Evolutionary conservation across 2,113 vertebrate species (phyloP).

Genomic region (Gymnogyps californianus): DNA sequence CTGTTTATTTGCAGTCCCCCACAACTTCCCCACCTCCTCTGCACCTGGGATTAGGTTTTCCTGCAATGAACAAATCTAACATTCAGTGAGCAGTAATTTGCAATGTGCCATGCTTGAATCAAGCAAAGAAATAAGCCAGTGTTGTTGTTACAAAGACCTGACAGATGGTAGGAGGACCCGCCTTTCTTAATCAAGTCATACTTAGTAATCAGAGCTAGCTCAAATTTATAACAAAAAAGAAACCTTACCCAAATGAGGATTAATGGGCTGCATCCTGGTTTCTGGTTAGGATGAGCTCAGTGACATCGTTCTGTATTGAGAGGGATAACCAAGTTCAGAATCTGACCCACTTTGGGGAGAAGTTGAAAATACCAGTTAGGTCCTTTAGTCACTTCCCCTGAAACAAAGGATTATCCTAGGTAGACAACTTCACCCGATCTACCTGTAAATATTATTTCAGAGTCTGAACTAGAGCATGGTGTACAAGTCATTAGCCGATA

Average conservation of each 20-base stretch:
- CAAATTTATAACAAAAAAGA: background rate
- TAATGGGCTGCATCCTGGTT: background rate
- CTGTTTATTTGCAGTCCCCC: constrained; percentile 2
- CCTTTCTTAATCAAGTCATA: constrained; percentile 59
- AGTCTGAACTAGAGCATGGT: background rate
- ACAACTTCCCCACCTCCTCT: constrained; percentile 17
- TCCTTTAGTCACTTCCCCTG: background rate
- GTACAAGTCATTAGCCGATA: background rate
- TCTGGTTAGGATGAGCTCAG: background rate
- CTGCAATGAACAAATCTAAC: background rate
- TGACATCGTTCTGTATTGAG: background rate
- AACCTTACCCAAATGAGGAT: background rate
- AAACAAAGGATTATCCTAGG: background rate
- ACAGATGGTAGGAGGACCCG: constrained; percentile 48
- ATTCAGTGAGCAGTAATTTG: constrained; percentile 4
- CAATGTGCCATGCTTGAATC: constrained; percentile 14
- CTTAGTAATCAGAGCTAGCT: constrained; percentile 28
- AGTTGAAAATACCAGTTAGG: background rate
- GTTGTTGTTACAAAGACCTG: constrained; percentile 15
- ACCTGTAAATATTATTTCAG: background rate
- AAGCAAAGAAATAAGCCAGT: constrained; percentile 13
- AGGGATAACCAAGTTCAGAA: background rate
- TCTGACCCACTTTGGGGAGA: background rate
- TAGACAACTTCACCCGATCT: background rate
- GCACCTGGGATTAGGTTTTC: constrained; percentile 41